Conservation (phyloP, 2,888 invertebrate genomes). For the Hipparchia semele region DNA sequence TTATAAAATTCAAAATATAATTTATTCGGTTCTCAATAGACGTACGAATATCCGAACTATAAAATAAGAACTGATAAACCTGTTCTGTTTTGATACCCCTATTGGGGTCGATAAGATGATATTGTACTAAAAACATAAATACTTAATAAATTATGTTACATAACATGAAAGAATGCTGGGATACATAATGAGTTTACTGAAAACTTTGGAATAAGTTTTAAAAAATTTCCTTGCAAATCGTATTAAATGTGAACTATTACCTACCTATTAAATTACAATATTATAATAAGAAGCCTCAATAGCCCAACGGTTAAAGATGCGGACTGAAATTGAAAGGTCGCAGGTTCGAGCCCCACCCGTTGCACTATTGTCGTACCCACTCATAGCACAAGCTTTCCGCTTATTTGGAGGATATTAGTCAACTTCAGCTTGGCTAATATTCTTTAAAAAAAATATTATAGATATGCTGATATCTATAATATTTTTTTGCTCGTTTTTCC, state of each 20-base stretch:
- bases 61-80: conserved; percentile 29
- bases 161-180: neutral
- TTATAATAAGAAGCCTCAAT: too few species aligned
- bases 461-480: too few species aligned
- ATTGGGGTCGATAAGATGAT: conserved; percentile 27
- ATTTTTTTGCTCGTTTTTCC: too few species aligned
- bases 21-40: neutral
- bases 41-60: conserved; percentile 27
- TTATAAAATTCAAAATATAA: conserved; percentile 7
- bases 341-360: too few species aligned
- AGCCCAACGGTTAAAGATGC: too few species aligned
- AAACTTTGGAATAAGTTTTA: neutral
- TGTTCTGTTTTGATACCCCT: conserved; percentile 20
- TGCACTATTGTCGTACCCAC: too few species aligned
- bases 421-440: too few species aligned
- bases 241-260: neutral
- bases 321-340: too few species aligned
- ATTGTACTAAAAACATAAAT: neutral
- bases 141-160: neutral
- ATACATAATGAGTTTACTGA: neutral
- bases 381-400: too few species aligned
- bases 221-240: neutral
- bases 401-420: too few species aligned
- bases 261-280: too few species aligned
- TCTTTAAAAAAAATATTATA: too few species aligned